phyloP scores from a whole-genome alignment of 1,140 invertebrate genomes.

The Drosophila takahashii region DNA sequence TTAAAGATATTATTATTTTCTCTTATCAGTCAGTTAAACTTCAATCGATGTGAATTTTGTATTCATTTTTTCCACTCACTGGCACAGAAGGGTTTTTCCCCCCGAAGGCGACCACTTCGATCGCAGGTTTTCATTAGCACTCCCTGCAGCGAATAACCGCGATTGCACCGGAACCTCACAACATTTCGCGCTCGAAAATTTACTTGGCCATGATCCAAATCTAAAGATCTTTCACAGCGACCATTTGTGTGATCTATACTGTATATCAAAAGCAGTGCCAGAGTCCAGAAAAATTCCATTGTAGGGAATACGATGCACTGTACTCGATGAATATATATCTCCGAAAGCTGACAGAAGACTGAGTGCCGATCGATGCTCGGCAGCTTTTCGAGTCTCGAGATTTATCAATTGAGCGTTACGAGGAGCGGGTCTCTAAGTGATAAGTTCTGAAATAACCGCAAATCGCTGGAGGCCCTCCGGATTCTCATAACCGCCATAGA shows the following conservation, averaged over 20 bases:
- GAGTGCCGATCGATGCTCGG: not conserved
- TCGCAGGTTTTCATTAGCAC: not conserved
- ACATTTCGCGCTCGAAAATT: not conserved
- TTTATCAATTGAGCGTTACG: constrained; percentile 4
- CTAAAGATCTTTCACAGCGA: constrained; percentile 16
- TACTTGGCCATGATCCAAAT: constrained; percentile 15
- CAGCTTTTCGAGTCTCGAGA: not conserved
- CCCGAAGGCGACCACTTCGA: constrained; percentile 15
- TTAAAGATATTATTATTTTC: too few species aligned
- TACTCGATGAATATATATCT: not conserved
- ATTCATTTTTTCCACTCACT: constrained; percentile 42
- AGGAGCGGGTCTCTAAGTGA: not conserved
- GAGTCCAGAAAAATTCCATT: constrained; percentile 17
- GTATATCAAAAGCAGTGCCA: not conserved
- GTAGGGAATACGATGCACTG: not conserved
- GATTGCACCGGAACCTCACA: constrained; percentile 36
- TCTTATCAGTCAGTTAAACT: too few species aligned
- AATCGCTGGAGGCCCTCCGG: not conserved
- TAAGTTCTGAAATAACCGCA: not conserved
- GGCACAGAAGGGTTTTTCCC: constrained; percentile 58
- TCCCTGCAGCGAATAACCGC: constrained; percentile 27
- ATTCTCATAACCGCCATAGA: not conserved
- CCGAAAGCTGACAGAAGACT: constrained; percentile 4
- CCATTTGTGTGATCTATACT: not conserved
- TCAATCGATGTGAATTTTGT: too few species aligned